phyloP scores from a whole-genome alignment of 2,797 vertebrate genomes.

The Macrochelys suwanniensis region DNA sequence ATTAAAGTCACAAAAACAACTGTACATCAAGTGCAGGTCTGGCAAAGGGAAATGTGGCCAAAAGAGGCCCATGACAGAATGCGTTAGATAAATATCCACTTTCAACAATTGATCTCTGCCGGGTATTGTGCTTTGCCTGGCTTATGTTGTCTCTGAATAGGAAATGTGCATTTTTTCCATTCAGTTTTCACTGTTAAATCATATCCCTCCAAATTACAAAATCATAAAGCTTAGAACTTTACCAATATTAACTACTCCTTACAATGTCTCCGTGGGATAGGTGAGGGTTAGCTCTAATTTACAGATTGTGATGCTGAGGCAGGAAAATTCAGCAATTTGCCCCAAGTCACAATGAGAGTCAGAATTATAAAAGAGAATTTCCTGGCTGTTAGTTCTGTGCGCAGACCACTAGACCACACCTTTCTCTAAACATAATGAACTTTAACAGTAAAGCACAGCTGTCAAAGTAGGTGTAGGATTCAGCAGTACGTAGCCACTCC shows the following conservation, averaged over 20 bases:
- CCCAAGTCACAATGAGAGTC: neutral
- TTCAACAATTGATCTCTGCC: neutral
- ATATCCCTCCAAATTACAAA: accelerated
- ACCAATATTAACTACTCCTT: accelerated
- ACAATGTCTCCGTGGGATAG: neutral
- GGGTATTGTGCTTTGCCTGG: neutral
- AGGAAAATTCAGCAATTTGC: neutral
- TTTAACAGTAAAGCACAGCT: neutral
- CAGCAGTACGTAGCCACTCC: accelerated
- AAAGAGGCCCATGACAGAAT: conserved; percentile 35
- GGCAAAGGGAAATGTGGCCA: conserved; percentile 6
- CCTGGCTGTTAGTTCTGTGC: accelerated
- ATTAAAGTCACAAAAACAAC: neutral
- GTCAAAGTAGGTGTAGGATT: neutral
- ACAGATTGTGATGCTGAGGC: neutral
- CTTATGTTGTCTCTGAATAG: neutral
- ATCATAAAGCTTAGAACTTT: neutral
- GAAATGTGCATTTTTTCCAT: neutral
- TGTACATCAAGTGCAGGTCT: neutral
- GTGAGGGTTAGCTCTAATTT: neutral
- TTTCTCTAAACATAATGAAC: neutral
- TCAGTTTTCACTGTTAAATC: neutral
- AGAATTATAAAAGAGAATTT: accelerated
- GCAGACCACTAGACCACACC: neutral
- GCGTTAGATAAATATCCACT: neutral